Evolutionary conservation across 2,113 vertebrate genomes (phyloP).

Genomic region (Microtus pennsylvanicus): DNA sequence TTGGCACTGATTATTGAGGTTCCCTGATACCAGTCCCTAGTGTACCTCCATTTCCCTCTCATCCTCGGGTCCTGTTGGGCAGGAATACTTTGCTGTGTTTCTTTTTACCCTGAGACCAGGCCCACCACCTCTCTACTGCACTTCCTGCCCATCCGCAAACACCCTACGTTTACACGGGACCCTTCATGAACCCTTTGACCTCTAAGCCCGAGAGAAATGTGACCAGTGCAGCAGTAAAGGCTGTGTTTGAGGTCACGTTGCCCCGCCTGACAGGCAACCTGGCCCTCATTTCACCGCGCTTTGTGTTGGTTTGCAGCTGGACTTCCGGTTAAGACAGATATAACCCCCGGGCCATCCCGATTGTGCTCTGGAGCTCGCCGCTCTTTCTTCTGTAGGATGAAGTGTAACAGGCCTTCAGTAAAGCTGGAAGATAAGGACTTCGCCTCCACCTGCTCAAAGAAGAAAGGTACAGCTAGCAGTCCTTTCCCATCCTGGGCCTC

Average conservation of each 20-base stretch:
- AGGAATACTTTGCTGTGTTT: not conserved
- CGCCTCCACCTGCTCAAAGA: constrained; percentile 98
- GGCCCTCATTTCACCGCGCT: constrained; percentile 68
- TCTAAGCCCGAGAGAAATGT: not conserved
- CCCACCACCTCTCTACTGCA: not conserved
- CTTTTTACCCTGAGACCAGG: not conserved
- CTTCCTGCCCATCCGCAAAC: not conserved
- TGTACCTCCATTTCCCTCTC: not conserved
- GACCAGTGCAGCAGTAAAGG: constrained; percentile 32
- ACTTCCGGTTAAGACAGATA: constrained; percentile 98
- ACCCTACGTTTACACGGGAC: accelerated
- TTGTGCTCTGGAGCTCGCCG: constrained; percentile 97
- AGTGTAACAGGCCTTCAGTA: constrained; percentile 97
- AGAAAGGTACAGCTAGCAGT: constrained; percentile 91
- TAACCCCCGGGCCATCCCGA: constrained; percentile 95
- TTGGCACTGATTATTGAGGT: not conserved
- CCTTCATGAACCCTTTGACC: not conserved
- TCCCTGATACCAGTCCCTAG: accelerated
- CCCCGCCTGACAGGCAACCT: constrained; percentile 27
- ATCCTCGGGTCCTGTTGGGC: not conserved
- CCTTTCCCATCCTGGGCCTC: not conserved
- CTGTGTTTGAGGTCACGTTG: constrained; percentile 57
- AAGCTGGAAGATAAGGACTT: constrained; percentile 99
- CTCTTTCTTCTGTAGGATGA: constrained; percentile 99
- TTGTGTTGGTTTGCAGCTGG: constrained; percentile 90